These are phyloP conservation scores for Hipparchia semele DNA, from an alignment of 2,888 invertebrate species.

Conservation along the genomic window DNA sequence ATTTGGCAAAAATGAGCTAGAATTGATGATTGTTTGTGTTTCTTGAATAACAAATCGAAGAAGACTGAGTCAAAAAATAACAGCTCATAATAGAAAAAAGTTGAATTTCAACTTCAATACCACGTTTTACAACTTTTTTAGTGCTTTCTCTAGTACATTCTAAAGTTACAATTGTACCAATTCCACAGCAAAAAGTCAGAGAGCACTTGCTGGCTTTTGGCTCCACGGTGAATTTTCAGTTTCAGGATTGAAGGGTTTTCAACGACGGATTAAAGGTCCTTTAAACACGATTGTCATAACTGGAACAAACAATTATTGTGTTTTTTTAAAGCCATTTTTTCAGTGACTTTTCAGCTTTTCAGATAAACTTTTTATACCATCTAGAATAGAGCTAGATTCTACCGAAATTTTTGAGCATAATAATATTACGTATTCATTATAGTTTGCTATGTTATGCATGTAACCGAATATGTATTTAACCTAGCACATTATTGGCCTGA, in stretches of 20 bases:
- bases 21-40: too few species aligned
- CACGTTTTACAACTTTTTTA: conserved; percentile 3
- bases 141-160: conserved; percentile 25
- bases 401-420: too few species aligned
- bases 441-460: too few species aligned
- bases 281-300: conserved; percentile 21
- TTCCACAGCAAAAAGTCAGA: conserved; percentile 43
- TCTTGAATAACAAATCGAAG: too few species aligned
- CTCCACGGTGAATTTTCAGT: conserved; percentile 40
- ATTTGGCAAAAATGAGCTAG: too few species aligned
- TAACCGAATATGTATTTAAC: too few species aligned
- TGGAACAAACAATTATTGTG: conserved; percentile 2
- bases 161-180: conserved; percentile 45
- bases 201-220: conserved; percentile 41
- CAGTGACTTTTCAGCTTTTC: neutral
- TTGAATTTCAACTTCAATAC: conserved; percentile 11
- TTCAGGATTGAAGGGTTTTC: conserved; percentile 29
- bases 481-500: too few species aligned
- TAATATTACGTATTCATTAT: too few species aligned
- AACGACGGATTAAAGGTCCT: conserved; percentile 28
- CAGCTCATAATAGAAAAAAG: neutral
- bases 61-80: neutral
- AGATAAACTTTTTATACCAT: neutral
- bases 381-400: neutral
- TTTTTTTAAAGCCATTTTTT: neutral